phyloP scores from a whole-genome alignment of 2,113 vertebrate genomes.

The Potamarius usumacintae region DNA sequence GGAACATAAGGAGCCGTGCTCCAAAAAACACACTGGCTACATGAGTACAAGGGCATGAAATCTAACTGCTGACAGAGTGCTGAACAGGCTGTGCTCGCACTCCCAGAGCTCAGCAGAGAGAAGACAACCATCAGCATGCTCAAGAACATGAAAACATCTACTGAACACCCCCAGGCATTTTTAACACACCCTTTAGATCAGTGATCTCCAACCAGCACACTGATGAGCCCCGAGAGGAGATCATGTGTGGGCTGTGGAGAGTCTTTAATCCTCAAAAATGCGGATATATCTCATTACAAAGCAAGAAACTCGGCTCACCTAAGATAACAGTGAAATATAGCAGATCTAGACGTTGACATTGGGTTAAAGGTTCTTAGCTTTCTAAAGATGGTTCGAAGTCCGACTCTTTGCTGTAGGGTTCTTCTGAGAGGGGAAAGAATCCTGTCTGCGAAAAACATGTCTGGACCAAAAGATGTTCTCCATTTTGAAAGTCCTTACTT shows the following conservation, averaged over 20 bases:
- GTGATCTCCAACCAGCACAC: neutral
- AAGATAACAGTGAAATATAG: neutral
- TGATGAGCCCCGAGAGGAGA: neutral
- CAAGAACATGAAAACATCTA: conserved; percentile 15
- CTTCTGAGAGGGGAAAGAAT: no score
- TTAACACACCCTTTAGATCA: neutral
- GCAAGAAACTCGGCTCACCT: neutral
- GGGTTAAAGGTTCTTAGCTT: neutral
- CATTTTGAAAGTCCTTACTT: neutral
- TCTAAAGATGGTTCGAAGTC: no score
- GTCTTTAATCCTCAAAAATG: neutral
- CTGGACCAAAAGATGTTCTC: no score
- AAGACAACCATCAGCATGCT: conserved; percentile 37
- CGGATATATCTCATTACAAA: no score
- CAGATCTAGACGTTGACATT: neutral
- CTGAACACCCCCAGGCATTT: conserved; percentile 2
- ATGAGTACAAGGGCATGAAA: conserved; percentile 32
- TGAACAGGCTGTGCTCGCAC: neutral
- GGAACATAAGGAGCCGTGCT: conserved; percentile 20
- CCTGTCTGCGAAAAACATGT: no score
- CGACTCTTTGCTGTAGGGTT: no score
- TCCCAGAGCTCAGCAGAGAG: conserved; percentile 20
- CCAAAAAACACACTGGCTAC: conserved; percentile 13
- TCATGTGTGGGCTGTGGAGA: neutral
- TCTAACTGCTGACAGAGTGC: conserved; percentile 17